Percentiles rank a stretch among this genome's conserved stretches.
These are phyloP conservation scores for Ramphastos sulfuratus DNA, from an alignment of 2,113 vertebrate species.

Conservation along the genomic window DNA sequence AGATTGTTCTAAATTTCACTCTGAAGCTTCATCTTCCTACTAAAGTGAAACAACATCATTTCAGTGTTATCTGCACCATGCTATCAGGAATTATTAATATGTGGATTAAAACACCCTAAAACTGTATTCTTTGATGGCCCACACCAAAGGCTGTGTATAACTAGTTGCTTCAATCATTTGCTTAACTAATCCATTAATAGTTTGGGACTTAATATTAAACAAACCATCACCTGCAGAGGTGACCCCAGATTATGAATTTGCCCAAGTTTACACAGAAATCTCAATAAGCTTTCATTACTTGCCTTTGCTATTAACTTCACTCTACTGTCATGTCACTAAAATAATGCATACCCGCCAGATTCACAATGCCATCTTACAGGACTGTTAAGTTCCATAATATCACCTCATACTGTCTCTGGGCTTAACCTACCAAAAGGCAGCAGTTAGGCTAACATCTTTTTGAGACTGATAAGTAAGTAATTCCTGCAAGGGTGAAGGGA, in stretches of 20 bases:
- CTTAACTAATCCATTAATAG: background rate
- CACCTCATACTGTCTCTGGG: background rate
- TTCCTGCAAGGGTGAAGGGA: background rate
- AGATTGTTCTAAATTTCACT: background rate
- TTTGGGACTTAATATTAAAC: background rate
- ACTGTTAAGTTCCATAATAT: background rate
- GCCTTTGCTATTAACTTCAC: background rate
- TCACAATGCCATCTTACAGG: background rate
- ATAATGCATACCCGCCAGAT: background rate
- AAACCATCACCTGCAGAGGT: background rate
- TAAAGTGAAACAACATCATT: background rate
- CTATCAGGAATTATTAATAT: background rate
- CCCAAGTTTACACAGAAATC: background rate
- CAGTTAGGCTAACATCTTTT: background rate
- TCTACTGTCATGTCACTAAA: background rate
- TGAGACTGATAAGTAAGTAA: background rate
- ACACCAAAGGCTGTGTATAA: background rate
- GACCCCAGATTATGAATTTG: background rate
- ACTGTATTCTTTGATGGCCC: rapidly evolving
- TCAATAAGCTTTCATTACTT: background rate
- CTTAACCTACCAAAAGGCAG: background rate
- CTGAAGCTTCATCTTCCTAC: background rate
- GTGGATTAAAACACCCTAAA: background rate
- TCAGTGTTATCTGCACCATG: background rate
- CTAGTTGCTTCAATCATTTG: background rate